These are phyloP conservation scores for Zaprionus obscuricornis DNA, from an alignment of 2,888 invertebrate genomes.

Conservation along the genomic window DNA sequence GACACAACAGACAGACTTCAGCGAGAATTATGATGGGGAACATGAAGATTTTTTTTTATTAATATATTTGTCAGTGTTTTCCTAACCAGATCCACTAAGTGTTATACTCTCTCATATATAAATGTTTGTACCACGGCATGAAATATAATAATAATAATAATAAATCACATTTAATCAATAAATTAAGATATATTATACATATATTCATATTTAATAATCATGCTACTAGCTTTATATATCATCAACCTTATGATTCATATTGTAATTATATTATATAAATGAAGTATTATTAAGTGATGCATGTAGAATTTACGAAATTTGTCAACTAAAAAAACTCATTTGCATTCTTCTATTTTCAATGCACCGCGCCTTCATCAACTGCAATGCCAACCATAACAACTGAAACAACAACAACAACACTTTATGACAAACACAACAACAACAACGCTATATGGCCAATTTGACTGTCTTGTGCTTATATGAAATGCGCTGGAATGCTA, in stretches of 20 bases:
- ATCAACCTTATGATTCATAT: constrained; percentile 42
- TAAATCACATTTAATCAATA: constrained; percentile 10
- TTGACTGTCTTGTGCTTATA: constrained; percentile 73
- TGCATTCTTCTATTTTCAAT: constrained; percentile 79
- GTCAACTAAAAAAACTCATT: constrained; percentile 72
- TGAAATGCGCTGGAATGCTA: constrained; percentile 71
- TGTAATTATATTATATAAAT: constrained; percentile 41
- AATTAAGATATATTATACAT: constrained; percentile 34
- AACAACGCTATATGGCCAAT: constrained; percentile 67
- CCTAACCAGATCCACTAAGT: constrained; percentile 2
- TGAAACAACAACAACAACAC: constrained; percentile 43
- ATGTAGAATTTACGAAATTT: constrained; percentile 62
- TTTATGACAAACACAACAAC: constrained; percentile 39
- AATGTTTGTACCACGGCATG: constrained; percentile 39
- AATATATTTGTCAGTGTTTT: constrained; percentile 4
- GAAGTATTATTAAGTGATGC: constrained; percentile 36
- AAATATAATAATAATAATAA: constrained; percentile 13
- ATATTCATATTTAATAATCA: constrained; percentile 43
- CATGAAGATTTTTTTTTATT: constrained; percentile 14
- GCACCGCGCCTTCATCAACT: constrained; percentile 72
- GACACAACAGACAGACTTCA: too few relatives aligned
- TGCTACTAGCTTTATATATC: constrained; percentile 56
- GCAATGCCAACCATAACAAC: constrained; percentile 47
- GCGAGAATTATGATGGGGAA: background rate
- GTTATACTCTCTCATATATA: constrained; percentile 21